Base-by-base conservation (phyloP, 2,797 vertebrate species). In the Cryptoprocta ferox region DNA sequence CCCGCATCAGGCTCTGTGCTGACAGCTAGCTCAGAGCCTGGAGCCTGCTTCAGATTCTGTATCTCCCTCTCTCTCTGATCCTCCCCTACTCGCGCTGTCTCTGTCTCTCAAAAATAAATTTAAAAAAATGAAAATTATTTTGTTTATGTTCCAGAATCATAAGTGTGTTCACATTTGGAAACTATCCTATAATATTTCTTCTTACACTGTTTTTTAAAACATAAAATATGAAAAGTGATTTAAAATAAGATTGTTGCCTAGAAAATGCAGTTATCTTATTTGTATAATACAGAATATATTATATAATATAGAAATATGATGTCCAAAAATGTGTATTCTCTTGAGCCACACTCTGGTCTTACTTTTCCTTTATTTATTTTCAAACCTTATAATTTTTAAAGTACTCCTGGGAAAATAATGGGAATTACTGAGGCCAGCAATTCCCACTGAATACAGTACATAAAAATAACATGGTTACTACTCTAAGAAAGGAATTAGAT, bases 321-420 rank as follows among this genome's bases (percentile, higher is more conserved):
- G 2, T 39, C 18, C 59, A 93, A 92, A 82, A 3, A 0, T 66
- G 81, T 97, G 1, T 50, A 32, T 75, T 93, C 53, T 84, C 84
- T 68, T 91, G 35, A 86, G 61, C 35, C 65, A 93, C 68, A 70
- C 71, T 80, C 68, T 37, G 59, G n/a, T 86, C 14, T 78, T 81
- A 83, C 14, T 78, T 81, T 91, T 66, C 15, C 70, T 82, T 87
- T 39, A 32, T 53, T 89, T 82, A 79, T 94, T 96, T 98, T 91
- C 59, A 95, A 86, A 78, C 71, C 8, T 37, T 90, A 76, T 28
- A 70, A 45, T 90, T 94, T 68, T 70, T 48, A 86, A 81, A 94
- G 37, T 88, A 76, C 68, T 96, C 32, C 42, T 87, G 56, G n/a
- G 32, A 93, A 95, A 91, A 93, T 63, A 75, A 91, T 83, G 76